Conservation (phyloP, 2,113 vertebrate genomes). For the Bombycilla garrulus region DNA sequence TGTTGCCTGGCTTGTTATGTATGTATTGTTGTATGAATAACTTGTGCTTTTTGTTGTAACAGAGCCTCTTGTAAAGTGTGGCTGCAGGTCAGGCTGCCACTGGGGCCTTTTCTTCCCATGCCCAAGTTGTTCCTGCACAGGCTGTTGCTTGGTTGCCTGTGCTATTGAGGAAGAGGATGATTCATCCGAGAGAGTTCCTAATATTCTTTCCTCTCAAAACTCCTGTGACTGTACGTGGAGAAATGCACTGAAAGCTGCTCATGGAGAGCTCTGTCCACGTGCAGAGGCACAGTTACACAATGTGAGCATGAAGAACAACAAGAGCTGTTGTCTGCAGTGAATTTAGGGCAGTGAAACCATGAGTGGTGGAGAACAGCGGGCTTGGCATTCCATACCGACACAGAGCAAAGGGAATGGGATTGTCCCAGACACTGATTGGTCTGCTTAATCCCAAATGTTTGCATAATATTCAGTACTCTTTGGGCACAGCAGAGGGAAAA, state of each 20-base stretch:
- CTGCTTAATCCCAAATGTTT: background rate
- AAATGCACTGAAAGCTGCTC: background rate
- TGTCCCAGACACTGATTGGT: background rate
- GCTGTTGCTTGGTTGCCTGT: background rate
- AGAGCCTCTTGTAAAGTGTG: background rate
- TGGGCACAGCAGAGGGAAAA: background rate
- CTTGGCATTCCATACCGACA: background rate
- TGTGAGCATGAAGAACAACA: background rate
- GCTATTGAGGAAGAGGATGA: background rate
- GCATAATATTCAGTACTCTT: accelerated
- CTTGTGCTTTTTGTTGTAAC: background rate
- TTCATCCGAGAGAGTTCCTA: background rate
- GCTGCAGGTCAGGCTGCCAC: background rate
- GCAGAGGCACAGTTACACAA: background rate
- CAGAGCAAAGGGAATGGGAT: background rate
- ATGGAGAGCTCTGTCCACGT: background rate
- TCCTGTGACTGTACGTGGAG: background rate
- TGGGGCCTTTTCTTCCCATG: background rate
- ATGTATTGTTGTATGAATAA: background rate
- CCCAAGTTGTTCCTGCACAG: background rate
- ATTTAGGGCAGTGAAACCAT: accelerated
- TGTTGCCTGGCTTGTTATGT: background rate
- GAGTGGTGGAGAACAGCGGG: background rate
- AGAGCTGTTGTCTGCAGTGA: background rate
- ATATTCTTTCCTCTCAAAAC: background rate